These are phyloP conservation scores for Phrynocephalus guinanensis DNA, from an alignment of 2,797 vertebrate species.

Conservation along the genomic window DNA sequence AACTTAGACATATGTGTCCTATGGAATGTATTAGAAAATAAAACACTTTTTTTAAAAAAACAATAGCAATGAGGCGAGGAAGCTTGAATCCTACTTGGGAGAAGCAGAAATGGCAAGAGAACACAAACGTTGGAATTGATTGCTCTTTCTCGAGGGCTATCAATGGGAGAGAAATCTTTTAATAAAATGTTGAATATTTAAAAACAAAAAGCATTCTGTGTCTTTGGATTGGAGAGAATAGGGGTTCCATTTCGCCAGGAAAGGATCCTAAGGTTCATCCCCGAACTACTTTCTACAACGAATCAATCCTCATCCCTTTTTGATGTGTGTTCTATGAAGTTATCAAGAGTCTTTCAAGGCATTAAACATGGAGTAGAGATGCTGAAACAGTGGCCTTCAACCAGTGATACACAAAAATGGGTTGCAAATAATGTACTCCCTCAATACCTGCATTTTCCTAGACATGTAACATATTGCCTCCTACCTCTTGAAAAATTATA, in stretches of 20 bases:
- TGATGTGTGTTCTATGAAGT: no score
- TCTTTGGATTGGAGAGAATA: not conserved
- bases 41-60: slow-evolving; percentile 41
- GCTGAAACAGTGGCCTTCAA: no score
- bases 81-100: slow-evolving; percentile 22
- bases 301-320: not conserved
- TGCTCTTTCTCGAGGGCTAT: slow-evolving; percentile 8
- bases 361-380: no score
- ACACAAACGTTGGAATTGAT: slow-evolving; percentile 12
- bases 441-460: no score
- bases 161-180: slow-evolving; percentile 37
- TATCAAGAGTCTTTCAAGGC: no score
- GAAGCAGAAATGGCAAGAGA: slow-evolving; percentile 1
- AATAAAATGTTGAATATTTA: slow-evolving; percentile 54
- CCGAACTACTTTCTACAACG: not conserved
- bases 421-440: no score
- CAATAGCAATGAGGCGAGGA: not conserved
- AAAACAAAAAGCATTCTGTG: not conserved
- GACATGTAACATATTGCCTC: no score
- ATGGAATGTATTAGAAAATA: slow-evolving; percentile 53
- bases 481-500: no score
- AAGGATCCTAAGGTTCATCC: not conserved
- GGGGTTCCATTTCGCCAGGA: not conserved
- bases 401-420: no score
- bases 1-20: slow-evolving; percentile 52